Base-by-base conservation (phyloP, 2,888 invertebrate species). In the Myathropa florea region DNA sequence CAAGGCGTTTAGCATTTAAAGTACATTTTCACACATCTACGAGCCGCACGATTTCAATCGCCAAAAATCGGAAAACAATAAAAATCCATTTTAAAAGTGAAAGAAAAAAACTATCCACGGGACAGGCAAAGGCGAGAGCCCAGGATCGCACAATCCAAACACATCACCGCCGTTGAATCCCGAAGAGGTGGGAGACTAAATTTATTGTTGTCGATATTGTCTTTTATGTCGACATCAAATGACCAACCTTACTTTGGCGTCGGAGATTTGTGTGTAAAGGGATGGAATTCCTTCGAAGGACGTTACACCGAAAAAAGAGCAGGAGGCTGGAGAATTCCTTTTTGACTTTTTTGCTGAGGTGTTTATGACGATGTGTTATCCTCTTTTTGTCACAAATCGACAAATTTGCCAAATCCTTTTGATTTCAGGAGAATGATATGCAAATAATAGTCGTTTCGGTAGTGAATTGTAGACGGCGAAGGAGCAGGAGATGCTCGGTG, bases 141-240 rank as follows among this genome's bases (percentile, higher is more conserved):
- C 23, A 67, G 65, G 18, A 68, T 55, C 53, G 60, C 24, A 76
- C 39, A 60, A 59, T 18, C 23, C 63, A n/a, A 57, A 14, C 21
- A 39, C 67, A 46, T 33, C 63, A 46, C 28, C 65, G 23, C 18
- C 7, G 46, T 18, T 18, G 28, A 75, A 71, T 30, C 79, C 75
- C 55, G 53, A 77, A 86, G 83, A 83, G 86, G 83, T 82, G 83
- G 83, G 82, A 83, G 86, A 83, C 23, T 75, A 21, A 86, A 86
- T 86, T 86, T 86, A 86, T 86, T 83, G 86, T 83, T 86, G 70
- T 59, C 83, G 86, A 86, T 86, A 86, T 86, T 86, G 86, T 86
- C 86, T 86, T 86, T 86, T 86, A 86, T 86, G 86, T 86, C 83
- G 78, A 83, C 86, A 83, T 86, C 83, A 83, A 83, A 86, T 86